These are phyloP conservation scores for Mastomys natalensis DNA, from an alignment of 2,113 vertebrate species.

Conservation along the genomic window DNA sequence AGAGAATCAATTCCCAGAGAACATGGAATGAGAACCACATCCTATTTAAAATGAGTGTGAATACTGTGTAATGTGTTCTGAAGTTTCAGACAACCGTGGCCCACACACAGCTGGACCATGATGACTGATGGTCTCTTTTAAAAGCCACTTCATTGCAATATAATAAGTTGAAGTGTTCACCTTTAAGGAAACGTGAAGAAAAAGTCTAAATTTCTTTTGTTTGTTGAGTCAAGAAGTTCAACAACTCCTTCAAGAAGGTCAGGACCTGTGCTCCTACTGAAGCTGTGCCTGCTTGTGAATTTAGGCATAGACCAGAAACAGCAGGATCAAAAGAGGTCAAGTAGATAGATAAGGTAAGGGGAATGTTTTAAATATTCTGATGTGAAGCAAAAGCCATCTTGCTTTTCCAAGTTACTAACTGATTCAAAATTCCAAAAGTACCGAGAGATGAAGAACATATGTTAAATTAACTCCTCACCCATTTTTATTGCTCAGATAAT, in stretches of 20 bases:
- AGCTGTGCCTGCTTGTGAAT: background rate
- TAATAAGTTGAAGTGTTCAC: background rate
- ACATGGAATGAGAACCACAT: background rate
- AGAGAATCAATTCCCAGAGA: background rate
- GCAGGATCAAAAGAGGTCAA: background rate
- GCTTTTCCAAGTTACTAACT: background rate
- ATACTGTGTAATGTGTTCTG: background rate
- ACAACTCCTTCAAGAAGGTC: background rate
- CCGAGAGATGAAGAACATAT: background rate
- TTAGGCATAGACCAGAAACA: background rate
- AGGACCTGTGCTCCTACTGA: background rate
- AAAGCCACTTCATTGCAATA: background rate
- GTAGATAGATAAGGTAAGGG: background rate
- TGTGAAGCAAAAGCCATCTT: background rate
- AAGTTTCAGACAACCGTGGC: background rate
- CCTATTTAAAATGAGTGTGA: background rate
- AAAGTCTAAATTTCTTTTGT: background rate
- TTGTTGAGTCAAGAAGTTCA: background rate
- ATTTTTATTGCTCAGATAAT: background rate
- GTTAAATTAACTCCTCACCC: background rate
- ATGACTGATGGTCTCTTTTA: background rate
- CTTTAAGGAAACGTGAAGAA: background rate
- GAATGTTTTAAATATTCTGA: background rate
- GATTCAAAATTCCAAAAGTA: background rate
- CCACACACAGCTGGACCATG: background rate